phyloP scores from a whole-genome alignment of 2,797 vertebrate genomes.

The Lagocephalus sceleratus region DNA sequence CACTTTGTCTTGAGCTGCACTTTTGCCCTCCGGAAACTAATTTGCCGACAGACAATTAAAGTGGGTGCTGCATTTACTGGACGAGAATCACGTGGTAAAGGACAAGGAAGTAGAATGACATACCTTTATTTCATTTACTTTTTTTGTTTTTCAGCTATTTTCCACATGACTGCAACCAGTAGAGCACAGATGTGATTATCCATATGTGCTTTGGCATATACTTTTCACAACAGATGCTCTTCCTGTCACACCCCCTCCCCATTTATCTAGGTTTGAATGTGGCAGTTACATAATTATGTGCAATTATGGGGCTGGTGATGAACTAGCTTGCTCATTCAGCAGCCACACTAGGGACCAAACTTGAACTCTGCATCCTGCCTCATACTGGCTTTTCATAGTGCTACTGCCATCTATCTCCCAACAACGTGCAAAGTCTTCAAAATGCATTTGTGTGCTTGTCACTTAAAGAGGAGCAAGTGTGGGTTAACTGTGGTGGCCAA shows the following conservation, averaged over 20 bases:
- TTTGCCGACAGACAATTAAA: too few relatives aligned
- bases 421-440: conserved; percentile 13
- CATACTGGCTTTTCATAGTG: neutral
- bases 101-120: too few relatives aligned
- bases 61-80: too few relatives aligned
- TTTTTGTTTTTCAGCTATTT: neutral
- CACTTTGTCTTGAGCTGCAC: too few relatives aligned
- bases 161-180: neutral
- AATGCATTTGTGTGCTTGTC: conserved; percentile 29
- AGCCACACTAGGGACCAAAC: too few relatives aligned
- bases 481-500: conserved; percentile 34
- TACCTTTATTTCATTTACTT: too few relatives aligned
- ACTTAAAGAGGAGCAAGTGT: conserved; percentile 11
- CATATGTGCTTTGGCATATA: neutral
- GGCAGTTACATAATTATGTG: neutral
- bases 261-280: neutral
- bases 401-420: conserved; percentile 25
- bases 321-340: too few relatives aligned
- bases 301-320: too few relatives aligned
- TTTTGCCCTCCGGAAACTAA: too few relatives aligned
- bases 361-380: too few relatives aligned
- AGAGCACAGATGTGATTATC: neutral
- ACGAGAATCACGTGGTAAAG: too few relatives aligned
- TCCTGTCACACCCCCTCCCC: neutral
- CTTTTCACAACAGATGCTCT: neutral